phyloP scores from a whole-genome alignment of 2,888 invertebrate genomes.

The Acleris sparsana region DNA sequence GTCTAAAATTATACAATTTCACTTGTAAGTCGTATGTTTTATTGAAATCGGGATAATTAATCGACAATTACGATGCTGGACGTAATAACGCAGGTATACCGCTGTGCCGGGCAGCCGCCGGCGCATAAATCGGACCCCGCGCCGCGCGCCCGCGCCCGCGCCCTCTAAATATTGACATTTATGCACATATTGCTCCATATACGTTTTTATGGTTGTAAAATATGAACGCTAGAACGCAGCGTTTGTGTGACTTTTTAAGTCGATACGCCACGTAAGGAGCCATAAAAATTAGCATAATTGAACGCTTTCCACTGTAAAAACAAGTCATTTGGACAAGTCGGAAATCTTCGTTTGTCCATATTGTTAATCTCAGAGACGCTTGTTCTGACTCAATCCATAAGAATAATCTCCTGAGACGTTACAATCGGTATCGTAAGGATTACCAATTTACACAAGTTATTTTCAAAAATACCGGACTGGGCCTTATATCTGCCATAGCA shows the following conservation, averaged over 20 bases:
- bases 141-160: constrained; percentile 43
- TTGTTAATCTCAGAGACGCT: not conserved
- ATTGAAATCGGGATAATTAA: constrained; percentile 81
- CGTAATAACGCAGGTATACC: constrained; percentile 72
- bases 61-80: constrained; percentile 81
- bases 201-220: constrained; percentile 80
- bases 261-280: constrained; percentile 69
- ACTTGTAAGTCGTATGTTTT: constrained; percentile 77
- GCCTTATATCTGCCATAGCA: no score
- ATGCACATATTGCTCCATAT: constrained; percentile 83
- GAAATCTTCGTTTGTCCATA: constrained; percentile 32
- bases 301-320: constrained; percentile 71
- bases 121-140: constrained; percentile 68
- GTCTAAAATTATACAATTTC: constrained; percentile 77
- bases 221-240: constrained; percentile 73
- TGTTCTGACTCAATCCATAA: constrained; percentile 16
- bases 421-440: not conserved
- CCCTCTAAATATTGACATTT: constrained; percentile 79
- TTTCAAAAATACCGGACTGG: no score
- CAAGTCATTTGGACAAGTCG: constrained; percentile 68
- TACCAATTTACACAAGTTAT: no score
- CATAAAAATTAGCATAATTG: constrained; percentile 80
- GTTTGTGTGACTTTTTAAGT: constrained; percentile 67
- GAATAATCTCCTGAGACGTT: not conserved
- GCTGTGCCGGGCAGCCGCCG: constrained; percentile 68